Evolutionary conservation across 2,113 vertebrate species (phyloP).

Genomic region (Chaetodon auriga): DNA sequence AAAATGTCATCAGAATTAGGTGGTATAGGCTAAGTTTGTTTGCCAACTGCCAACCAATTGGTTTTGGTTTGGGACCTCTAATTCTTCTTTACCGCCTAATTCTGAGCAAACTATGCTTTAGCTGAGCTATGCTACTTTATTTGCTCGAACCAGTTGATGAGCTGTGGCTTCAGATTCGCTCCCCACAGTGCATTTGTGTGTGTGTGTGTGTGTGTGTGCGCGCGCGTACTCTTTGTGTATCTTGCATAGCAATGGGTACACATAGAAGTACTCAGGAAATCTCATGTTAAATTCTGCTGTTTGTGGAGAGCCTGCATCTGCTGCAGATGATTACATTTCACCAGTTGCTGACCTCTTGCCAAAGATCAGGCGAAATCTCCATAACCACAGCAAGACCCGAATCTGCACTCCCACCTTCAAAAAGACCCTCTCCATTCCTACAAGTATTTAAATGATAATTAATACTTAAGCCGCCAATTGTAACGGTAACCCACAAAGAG

Average conservation of each 20-base stretch:
- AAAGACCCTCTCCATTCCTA: constrained; percentile 66
- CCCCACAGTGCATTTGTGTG: constrained; percentile 5
- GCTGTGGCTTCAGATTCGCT: too few species aligned
- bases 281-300: constrained; percentile 23
- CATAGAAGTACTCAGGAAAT: background rate
- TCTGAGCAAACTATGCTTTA: too few species aligned
- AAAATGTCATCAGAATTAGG: too few species aligned
- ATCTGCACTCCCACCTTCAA: constrained; percentile 62
- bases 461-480: constrained; percentile 75
- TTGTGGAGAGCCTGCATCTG: constrained; percentile 61
- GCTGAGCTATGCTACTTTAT: background rate
- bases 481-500: constrained; percentile 54
- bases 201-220: background rate
- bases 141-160: too few species aligned
- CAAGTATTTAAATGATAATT: constrained; percentile 87
- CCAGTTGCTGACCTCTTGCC: constrained; percentile 67
- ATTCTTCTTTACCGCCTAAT: too few species aligned
- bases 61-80: too few species aligned
- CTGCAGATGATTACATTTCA: constrained; percentile 59
- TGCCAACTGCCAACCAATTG: too few species aligned
- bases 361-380: constrained; percentile 60
- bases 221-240: background rate
- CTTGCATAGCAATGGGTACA: background rate
- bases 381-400: constrained; percentile 51
- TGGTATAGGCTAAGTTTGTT: too few species aligned